These are phyloP conservation scores for Catonia carolina DNA, from an alignment of 2,888 invertebrate species.

Conservation along the genomic window DNA sequence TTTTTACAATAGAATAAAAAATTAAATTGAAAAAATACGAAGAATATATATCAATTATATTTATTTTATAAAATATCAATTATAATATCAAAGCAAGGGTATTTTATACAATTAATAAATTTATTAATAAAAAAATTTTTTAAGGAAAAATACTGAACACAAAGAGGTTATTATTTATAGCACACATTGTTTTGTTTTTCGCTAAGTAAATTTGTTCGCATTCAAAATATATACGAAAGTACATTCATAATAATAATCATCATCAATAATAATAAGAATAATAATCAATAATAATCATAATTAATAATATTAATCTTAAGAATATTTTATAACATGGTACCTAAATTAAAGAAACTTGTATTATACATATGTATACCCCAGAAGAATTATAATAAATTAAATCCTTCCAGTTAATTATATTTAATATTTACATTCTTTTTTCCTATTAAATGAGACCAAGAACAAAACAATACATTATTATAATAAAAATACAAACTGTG, in stretches of 20 bases:
- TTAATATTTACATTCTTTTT: slow-evolving; percentile 2
- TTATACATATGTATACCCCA: slow-evolving; percentile 17
- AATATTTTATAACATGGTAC: slow-evolving; percentile 17
- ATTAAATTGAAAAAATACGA: too few species aligned
- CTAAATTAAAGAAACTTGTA: slow-evolving; percentile 19
- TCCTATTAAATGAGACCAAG: slow-evolving; percentile 14
- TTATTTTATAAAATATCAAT: too few species aligned
- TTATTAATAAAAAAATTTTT: neutral
- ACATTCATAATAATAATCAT: too few species aligned
- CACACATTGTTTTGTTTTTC: slow-evolving; percentile 7
- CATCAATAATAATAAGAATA: too few species aligned
- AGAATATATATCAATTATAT: too few species aligned
- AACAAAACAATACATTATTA: neutral
- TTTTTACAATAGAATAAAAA: too few species aligned
- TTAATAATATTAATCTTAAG: too few species aligned
- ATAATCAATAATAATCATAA: too few species aligned
- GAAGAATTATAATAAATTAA: neutral
- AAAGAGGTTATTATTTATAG: slow-evolving; percentile 8
- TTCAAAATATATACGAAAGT: slow-evolving; percentile 17
- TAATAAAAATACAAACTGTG: too few species aligned
- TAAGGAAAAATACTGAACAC: slow-evolving; percentile 11
- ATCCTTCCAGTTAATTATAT: too few species aligned
- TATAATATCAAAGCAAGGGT: slow-evolving; percentile 9
- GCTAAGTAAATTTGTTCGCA: slow-evolving; percentile 16
- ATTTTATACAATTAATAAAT: slow-evolving; percentile 5